Conservation (phyloP, 2,888 invertebrate genomes). For the Apotomis betuletana region DNA sequence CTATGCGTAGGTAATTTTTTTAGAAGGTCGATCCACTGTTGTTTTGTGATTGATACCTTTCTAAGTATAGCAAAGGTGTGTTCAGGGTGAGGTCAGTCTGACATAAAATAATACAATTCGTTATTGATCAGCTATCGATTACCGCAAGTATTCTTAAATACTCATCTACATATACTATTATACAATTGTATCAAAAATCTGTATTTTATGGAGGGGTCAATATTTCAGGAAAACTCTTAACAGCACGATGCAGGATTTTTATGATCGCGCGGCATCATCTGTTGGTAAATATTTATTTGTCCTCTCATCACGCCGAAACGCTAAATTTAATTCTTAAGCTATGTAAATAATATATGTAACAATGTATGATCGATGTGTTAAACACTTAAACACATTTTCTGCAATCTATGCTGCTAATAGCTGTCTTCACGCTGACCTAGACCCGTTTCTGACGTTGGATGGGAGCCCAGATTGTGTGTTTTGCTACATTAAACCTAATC, state of each 20-base stretch:
- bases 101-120: slow-evolving; percentile 1
- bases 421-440: slow-evolving; percentile 63
- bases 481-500: slow-evolving; percentile 59
- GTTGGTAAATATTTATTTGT: too few species aligned
- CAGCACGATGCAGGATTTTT: too few species aligned
- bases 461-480: slow-evolving; percentile 63
- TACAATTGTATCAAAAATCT: too few species aligned
- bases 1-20: slow-evolving; percentile 61
- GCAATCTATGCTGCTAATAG: slow-evolving; percentile 32
- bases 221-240: too few species aligned
- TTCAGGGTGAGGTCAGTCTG: slow-evolving; percentile 38
- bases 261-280: too few species aligned
- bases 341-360: background rate
- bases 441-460: slow-evolving; percentile 72
- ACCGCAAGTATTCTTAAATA: background rate
- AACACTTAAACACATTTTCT: slow-evolving; percentile 15
- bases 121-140: slow-evolving; percentile 1
- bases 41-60: slow-evolving; percentile 61
- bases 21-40: slow-evolving; percentile 58
- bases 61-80: slow-evolving; percentile 53
- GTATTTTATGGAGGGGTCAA: too few species aligned
- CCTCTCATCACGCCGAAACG: too few species aligned
- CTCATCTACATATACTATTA: too few species aligned
- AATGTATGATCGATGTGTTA: slow-evolving; percentile 5
- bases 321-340: too few species aligned